Conservation (phyloP, 1,140 invertebrate species). For the Berghia stephanieae region DNA sequence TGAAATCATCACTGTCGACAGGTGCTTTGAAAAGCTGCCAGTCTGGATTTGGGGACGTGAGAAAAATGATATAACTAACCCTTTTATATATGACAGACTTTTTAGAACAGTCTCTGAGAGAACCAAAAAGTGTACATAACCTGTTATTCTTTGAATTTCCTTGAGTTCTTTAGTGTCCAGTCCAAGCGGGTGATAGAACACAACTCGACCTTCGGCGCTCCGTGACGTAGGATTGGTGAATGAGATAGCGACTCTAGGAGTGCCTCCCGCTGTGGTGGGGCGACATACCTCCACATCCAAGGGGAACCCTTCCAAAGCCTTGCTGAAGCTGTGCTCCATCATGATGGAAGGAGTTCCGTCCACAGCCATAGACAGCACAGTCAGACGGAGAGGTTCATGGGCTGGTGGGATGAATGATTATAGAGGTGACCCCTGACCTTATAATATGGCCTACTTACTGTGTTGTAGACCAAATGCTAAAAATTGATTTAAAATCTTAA, state of each 20-base stretch:
- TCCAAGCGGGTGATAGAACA: conserved; percentile 14
- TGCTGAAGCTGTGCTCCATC: conserved; percentile 3
- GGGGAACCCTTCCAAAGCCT: conserved; percentile 8
- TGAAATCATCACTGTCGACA: not conserved
- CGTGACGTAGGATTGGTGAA: conserved; percentile 15
- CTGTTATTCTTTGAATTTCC: not conserved
- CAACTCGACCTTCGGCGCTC: conserved; percentile 22
- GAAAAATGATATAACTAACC: not conserved
- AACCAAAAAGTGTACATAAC: not conserved
- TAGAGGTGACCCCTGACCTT: no score
- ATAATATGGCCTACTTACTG: no score
- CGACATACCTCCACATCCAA: conserved; percentile 34
- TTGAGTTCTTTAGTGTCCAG: not conserved
- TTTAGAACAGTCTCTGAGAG: no score
- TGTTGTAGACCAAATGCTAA: no score
- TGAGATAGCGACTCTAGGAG: conserved; percentile 13
- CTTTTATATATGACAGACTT: no score
- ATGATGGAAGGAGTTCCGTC: conserved; percentile 2
- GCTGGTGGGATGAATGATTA: conserved; percentile 17
- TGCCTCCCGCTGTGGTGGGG: not conserved
- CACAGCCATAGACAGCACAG: conserved; percentile 10
- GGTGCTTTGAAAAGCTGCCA: not conserved
- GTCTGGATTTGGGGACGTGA: not conserved
- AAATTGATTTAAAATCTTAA: no score
- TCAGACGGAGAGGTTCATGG: conserved; percentile 24